Evolutionary conservation across 2,113 vertebrate species (phyloP).

Genomic region (Aphyosemion australe): DNA sequence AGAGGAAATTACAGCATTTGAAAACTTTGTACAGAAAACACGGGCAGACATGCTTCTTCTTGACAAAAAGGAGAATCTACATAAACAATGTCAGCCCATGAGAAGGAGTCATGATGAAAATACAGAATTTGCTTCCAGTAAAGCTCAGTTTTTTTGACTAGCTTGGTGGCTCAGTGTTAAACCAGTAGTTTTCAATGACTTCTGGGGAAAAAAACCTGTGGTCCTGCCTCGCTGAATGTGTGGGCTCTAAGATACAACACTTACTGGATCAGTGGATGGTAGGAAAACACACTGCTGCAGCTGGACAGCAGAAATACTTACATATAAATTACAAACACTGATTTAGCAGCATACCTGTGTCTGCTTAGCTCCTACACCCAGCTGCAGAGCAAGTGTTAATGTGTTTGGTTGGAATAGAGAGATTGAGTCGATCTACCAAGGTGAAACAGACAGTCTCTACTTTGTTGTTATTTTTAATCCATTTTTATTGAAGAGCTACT

Average conservation of each 20-base stretch:
- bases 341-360: too few relatives aligned
- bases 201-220: slow-evolving; percentile 36
- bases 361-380: too few relatives aligned
- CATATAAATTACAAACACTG: too few relatives aligned
- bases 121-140: too few relatives aligned
- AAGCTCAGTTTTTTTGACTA: too few relatives aligned
- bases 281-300: not conserved
- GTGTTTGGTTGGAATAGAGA: too few relatives aligned
- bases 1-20: not conserved
- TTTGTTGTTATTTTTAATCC: too few relatives aligned
- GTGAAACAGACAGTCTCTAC: too few relatives aligned
- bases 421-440: too few relatives aligned
- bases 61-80: not conserved
- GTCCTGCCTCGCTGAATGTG: slow-evolving; percentile 14
- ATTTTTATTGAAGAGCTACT: too few relatives aligned
- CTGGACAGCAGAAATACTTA: slow-evolving; percentile 7
- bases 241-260: slow-evolving; percentile 15
- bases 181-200: slow-evolving; percentile 21
- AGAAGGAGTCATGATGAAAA: too few relatives aligned
- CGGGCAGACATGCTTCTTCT: not conserved
- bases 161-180: slow-evolving; percentile 14
- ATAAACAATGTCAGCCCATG: not conserved
- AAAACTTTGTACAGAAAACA: not conserved
- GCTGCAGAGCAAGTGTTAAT: too few relatives aligned
- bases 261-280: not conserved